phyloP scores from a whole-genome alignment of 2,888 invertebrate species.

The Phyllotreta cruciferae region DNA sequence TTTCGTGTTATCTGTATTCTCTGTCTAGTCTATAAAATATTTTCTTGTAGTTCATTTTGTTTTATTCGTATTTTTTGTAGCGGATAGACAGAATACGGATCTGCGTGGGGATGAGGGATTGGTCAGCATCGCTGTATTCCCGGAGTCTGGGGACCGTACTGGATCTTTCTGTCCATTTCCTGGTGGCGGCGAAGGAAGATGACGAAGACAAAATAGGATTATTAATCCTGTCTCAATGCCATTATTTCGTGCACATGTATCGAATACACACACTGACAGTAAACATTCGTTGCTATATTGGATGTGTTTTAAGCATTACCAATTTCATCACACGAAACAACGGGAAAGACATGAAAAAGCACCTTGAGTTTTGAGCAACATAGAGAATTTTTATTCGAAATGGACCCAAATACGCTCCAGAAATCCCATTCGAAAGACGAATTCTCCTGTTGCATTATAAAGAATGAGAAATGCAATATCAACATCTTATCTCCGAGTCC shows the following conservation, averaged over 20 bases:
- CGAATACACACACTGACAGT: background rate
- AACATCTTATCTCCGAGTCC: conserved; percentile 55
- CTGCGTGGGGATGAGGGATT: conserved; percentile 3
- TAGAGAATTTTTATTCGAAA: background rate
- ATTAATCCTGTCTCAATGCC: conserved; percentile 25
- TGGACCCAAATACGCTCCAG: conserved; percentile 35
- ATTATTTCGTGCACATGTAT: conserved; percentile 23
- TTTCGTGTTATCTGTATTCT: too few species aligned
- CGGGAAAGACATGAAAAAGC: background rate
- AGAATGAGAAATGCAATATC: conserved; percentile 63
- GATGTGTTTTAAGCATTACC: background rate
- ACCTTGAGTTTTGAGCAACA: background rate
- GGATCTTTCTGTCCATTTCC: conserved; percentile 12
- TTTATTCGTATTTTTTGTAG: too few species aligned
- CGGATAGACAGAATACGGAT: background rate
- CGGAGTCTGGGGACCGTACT: conserved; percentile 6
- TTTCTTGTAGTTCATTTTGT: too few species aligned
- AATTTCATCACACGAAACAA: background rate
- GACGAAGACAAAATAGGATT: conserved; percentile 28
- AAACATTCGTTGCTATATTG: background rate
- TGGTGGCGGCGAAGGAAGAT: conserved; percentile 24
- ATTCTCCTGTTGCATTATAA: conserved; percentile 61
- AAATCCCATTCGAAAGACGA: conserved; percentile 40
- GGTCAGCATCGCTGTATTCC: conserved; percentile 11
- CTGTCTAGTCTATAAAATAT: too few species aligned